A percentile compares a stretch with the other conserved stretches of the same genome.
These are phyloP conservation scores for Chondrosia reniformis DNA, from an alignment of 37 sponge, comb jelly and placozoan genomes.

Conservation along the genomic window DNA sequence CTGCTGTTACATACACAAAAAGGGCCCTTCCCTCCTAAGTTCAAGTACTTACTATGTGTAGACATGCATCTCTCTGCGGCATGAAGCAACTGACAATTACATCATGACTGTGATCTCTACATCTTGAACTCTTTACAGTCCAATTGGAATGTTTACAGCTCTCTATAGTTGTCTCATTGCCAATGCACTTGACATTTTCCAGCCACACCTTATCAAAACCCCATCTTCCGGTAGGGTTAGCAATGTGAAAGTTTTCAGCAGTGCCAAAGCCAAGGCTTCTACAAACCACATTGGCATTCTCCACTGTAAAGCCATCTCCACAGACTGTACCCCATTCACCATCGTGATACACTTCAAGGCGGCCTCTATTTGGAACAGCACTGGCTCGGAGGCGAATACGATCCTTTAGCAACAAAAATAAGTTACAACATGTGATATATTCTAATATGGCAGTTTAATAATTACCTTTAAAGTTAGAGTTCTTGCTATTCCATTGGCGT, in stretches of 20 bases:
- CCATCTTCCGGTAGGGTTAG: background rate
- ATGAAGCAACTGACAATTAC: too few relatives aligned
- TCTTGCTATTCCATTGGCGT: too few relatives aligned
- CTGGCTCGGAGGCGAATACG: background rate
- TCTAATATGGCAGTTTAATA: too few relatives aligned
- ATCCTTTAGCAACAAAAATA: background rate
- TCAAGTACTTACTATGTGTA: too few relatives aligned
- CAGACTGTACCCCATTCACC: conserved; percentile 19
- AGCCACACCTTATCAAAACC: conserved; percentile 9
- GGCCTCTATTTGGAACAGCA: background rate
- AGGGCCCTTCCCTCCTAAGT: too few relatives aligned
- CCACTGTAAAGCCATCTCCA: background rate
- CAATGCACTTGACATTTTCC: background rate
- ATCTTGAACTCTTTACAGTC: too few relatives aligned
- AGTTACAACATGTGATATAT: too few relatives aligned
- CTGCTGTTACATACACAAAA: too few relatives aligned
- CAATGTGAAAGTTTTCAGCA: background rate
- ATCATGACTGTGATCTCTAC: too few relatives aligned
- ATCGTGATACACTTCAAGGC: background rate
- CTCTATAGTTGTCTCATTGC: background rate
- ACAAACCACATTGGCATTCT: background rate
- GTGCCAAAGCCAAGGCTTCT: background rate
- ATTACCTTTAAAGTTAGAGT: too few relatives aligned
- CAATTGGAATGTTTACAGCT: background rate
- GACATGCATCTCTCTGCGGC: too few relatives aligned